A percentile compares a stretch with the other conserved stretches of the same genome.
Conservation (phyloP, 1,140 invertebrate species). For the Agrilus planipennis region DNA sequence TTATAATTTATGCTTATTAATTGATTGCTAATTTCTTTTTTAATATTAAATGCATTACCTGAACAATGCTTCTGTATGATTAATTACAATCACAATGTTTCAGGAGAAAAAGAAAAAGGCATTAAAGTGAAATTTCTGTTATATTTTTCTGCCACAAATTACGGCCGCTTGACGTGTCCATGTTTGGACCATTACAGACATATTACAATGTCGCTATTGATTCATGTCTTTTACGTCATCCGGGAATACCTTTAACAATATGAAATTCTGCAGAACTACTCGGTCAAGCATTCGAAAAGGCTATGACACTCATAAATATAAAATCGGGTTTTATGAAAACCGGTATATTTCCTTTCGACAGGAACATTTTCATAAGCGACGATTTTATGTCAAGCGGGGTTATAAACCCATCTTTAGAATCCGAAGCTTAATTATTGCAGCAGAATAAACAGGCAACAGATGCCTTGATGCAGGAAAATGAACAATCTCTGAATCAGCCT, state of each 20-base stretch:
- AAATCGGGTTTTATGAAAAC: conserved; percentile 2
- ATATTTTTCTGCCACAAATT: not conserved
- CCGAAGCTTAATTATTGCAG: too few species aligned
- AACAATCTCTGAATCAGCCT: too few species aligned
- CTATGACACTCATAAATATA: conserved; percentile 2
- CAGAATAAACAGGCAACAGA: too few species aligned
- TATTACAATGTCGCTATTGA: conserved; percentile 24
- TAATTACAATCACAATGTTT: too few species aligned
- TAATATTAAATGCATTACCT: too few species aligned
- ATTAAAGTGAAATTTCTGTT: too few species aligned
- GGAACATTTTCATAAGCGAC: conserved; percentile 1
- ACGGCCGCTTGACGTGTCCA: not conserved
- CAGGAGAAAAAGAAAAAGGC: too few species aligned
- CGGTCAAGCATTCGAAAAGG: not conserved
- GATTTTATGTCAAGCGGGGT: not conserved
- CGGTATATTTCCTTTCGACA: conserved; percentile 6
- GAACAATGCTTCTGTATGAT: not conserved
- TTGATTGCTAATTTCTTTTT: too few species aligned
- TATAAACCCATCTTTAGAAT: too few species aligned
- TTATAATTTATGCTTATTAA: too few species aligned
- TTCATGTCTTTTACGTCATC: conserved; percentile 18
- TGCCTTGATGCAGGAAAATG: too few species aligned
- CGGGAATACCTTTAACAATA: conserved; percentile 2
- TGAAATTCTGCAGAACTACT: not conserved
- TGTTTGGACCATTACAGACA: conserved; percentile 29